Base-by-base conservation (phyloP, 2,888 invertebrate genomes). In the Philereme vetulata region DNA sequence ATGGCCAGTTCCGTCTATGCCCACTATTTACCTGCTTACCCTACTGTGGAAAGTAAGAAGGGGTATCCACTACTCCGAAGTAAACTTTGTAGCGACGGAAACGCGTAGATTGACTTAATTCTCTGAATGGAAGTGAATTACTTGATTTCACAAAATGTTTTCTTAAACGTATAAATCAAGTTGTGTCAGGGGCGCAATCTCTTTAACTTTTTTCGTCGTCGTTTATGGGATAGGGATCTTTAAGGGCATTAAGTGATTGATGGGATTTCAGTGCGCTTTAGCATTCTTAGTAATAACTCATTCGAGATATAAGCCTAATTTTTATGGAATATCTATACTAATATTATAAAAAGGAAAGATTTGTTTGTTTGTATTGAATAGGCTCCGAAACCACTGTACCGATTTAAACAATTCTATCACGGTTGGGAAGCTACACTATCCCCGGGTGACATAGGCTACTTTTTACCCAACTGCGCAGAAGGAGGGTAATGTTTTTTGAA, bases 1-100 rank as follows among this genome's bases (percentile, higher is more conserved):
- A 72, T 69, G 64, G 65, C 72, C n/a, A 86, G 89, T 86, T 90
- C 90, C 90, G 90, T 82, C 83, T 85, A 68, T 71, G 78, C 72
- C 76, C 69, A 77, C 81, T 79, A 80, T 82, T 84, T 84, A 87
- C 87, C 80, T 80, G 83, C 78, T 86, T 86, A 83, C 82, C 84
- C 82, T 80, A 80, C 77, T 76, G 81, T 76, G 84, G 81, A 81
- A 81, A 82, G 81, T 82, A 84, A 81, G 79, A 80, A 84, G 81
- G 80, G 21, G 77, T 79, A 78, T 10, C 40, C 36, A 43, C 36
- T 44, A 54, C 51, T 21, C 21, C 21, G 35, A 42, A 60, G 60
- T 60, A 62, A 68, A 78, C 72, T 71, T 68, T 70, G 71, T 72
- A 51, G 66, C 65, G 56, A 63, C 71, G 72, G 71, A 75, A 66